Evolutionary conservation across 1,140 invertebrate genomes (phyloP).

Genomic region (Calosoma granatense): DNA sequence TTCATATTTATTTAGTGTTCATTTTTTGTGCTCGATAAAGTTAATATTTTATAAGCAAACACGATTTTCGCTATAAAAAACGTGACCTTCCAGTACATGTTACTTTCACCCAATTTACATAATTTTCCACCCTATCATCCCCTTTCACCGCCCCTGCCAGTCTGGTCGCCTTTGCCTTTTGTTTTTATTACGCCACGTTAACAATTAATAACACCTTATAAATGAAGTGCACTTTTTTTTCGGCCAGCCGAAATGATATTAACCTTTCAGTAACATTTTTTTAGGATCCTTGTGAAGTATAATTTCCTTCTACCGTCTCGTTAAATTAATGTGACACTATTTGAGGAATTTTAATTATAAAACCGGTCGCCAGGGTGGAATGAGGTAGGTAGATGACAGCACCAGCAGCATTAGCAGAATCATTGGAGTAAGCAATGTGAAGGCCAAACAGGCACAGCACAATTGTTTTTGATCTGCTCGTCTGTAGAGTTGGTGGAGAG

Average conservation of each 20-base stretch:
- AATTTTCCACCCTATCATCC: no score
- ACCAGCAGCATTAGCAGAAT: no score
- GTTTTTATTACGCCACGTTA: background rate
- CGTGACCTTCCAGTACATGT: background rate
- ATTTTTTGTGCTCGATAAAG: background rate
- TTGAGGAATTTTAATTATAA: constrained; percentile 9
- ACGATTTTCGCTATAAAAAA: no score
- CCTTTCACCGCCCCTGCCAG: no score
- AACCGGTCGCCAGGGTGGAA: background rate
- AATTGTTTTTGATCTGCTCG: constrained; percentile 1
- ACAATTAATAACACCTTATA: background rate
- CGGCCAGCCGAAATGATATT: constrained; percentile 6
- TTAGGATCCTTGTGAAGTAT: background rate
- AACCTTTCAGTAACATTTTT: constrained; percentile 2
- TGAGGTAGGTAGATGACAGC: no score
- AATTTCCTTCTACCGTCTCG: constrained; percentile 10
- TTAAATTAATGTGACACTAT: constrained; percentile 1
- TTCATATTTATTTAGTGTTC: background rate
- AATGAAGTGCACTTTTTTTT: constrained; percentile 16
- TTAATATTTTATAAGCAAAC: background rate
- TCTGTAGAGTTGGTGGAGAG: constrained; percentile 12
- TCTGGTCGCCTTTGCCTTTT: no score
- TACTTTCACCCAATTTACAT: background rate
- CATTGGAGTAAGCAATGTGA: constrained; percentile 12
- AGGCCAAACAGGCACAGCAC: background rate